phyloP scores from a whole-genome alignment of 2,888 invertebrate species.

The Lepidonotus clava region DNA sequence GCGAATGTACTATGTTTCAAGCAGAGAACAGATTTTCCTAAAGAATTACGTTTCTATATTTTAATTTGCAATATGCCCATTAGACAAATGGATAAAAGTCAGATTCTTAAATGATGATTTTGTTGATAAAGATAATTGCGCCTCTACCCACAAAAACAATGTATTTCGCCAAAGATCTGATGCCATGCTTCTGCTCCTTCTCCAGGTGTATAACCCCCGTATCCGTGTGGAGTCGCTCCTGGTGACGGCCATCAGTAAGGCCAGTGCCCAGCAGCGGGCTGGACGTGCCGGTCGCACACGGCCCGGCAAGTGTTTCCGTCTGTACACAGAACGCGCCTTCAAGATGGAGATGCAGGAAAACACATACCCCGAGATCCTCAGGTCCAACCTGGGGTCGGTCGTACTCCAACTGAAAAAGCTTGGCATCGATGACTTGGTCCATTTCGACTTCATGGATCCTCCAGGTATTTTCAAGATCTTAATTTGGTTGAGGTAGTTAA shows the following conservation, averaged over 20 bases:
- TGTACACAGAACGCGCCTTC: constrained; percentile 90
- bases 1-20: too few species aligned
- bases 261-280: constrained; percentile 98
- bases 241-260: constrained; percentile 99
- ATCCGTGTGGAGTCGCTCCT: constrained; percentile 97
- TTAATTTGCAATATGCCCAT: too few species aligned
- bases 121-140: too few species aligned
- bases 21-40: too few species aligned
- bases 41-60: too few species aligned
- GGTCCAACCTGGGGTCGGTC: constrained; percentile 97
- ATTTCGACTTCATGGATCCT: constrained; percentile 99
- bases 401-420: constrained; percentile 99
- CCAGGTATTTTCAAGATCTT: constrained; percentile 83
- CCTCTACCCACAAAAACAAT: background rate
- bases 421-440: constrained; percentile 98
- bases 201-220: constrained; percentile 90
- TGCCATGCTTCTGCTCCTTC: background rate
- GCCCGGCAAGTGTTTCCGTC: constrained; percentile 96
- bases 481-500: background rate
- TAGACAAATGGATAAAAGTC: too few species aligned
- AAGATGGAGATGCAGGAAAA: constrained; percentile 99
- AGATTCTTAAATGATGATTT: too few species aligned
- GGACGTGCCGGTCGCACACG: constrained; percentile 98
- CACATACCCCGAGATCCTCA: constrained; percentile 96
- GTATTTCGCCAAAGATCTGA: background rate